A percentile compares a stretch with the other conserved stretches of the same genome.
phyloP scores from a whole-genome alignment of 2,888 invertebrate genomes.

The Netelia fuscicornis region DNA sequence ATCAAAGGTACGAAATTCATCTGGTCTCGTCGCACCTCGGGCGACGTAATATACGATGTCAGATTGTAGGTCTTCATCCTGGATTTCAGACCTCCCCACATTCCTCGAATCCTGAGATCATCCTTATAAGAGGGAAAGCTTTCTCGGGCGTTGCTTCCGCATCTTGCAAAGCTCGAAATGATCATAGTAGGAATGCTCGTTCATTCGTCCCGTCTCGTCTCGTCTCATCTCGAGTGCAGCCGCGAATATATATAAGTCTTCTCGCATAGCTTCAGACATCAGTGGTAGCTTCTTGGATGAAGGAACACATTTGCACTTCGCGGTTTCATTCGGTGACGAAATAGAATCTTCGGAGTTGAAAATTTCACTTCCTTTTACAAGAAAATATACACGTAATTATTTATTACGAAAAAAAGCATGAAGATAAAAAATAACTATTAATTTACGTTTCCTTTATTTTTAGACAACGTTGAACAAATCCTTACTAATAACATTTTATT shows the following conservation, averaged over 20 bases:
- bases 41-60: not conserved
- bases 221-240: conserved; percentile 7
- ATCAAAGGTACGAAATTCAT: not conserved
- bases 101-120: conserved; percentile 16
- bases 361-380: not conserved
- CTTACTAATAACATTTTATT: not conserved
- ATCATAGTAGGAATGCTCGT: conserved; percentile 45
- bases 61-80: conserved; percentile 31
- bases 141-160: conserved; percentile 12
- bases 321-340: not conserved
- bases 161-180: conserved; percentile 25
- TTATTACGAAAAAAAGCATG: no score
- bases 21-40: not conserved
- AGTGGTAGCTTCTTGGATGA: not conserved
- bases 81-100: conserved; percentile 20
- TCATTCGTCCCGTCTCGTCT: conserved; percentile 34
- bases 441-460: no score
- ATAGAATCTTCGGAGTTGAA: not conserved
- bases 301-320: conserved; percentile 4
- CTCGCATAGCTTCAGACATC: conserved; percentile 1
- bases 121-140: conserved; percentile 11
- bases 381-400: not conserved
- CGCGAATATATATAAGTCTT: conserved; percentile 16
- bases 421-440: no score
- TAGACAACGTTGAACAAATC: not conserved